Conservation (phyloP, 2,888 invertebrate genomes). For the Tenthredo amoena region DNA sequence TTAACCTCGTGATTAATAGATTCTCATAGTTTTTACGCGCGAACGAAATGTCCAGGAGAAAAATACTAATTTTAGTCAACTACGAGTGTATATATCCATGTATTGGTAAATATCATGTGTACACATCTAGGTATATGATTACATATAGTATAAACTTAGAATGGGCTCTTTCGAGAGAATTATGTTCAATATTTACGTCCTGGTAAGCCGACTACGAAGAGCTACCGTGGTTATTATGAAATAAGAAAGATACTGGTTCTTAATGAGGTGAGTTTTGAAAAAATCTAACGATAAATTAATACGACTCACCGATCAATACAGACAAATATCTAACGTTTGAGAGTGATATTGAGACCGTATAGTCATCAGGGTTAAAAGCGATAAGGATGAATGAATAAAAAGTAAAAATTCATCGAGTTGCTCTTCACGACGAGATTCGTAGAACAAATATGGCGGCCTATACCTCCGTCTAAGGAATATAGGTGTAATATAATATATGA, state of each 20-base stretch:
- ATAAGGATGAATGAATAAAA: not conserved
- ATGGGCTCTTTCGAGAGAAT: conserved; percentile 20
- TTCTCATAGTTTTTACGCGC: conserved; percentile 60
- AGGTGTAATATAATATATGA: conserved; percentile 64
- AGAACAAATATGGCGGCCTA: conserved; percentile 71
- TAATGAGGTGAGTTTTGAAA: conserved; percentile 28
- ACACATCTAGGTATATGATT: not conserved
- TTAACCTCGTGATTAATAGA: conserved; percentile 64
- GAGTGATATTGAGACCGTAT: not conserved
- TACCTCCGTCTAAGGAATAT: conserved; percentile 51
- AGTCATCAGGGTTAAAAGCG: not conserved
- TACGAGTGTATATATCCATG: not conserved
- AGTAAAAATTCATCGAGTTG: not conserved
- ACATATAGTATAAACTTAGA: not conserved
- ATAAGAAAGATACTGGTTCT: conserved; percentile 22
- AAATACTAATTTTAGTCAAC: conserved; percentile 45
- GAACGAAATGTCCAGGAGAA: conserved; percentile 56
- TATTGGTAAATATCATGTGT: not conserved
- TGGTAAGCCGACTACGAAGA: not conserved
- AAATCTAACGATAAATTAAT: not conserved
- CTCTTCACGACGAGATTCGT: conserved; percentile 41
- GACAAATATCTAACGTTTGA: not conserved
- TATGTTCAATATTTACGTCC: conserved; percentile 46
- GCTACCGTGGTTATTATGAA: conserved; percentile 32
- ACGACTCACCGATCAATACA: not conserved